Evolutionary conservation across 2,888 invertebrate species (phyloP), one percentile per base, ranked within the genome.

Genomic region (Globia sparganii): DNA sequence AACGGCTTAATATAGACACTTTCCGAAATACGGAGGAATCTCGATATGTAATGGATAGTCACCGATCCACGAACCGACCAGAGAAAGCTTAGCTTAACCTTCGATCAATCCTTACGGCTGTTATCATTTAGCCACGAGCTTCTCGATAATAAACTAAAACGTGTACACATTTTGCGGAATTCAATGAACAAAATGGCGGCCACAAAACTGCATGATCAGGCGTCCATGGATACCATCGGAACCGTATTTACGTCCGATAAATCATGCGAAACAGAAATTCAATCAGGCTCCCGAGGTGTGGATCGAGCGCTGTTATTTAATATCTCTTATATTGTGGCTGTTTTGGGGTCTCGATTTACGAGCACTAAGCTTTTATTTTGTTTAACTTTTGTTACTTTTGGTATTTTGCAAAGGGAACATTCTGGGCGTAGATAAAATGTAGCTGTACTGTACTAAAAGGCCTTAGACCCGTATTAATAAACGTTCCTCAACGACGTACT

Each of bases 231-330:
- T 73, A 81, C 80, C 81, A 78, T 81, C 87, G 81, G 87, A 90
- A 91, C 91, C 69, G 89, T 93, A 93, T 94, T 93, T 93, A 93
- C 92, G 91, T 87, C 89, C 88, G 87, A 89, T 92, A 94, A 93
- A 95, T 94, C 94, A 94, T 92, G 90, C 90, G 91, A 90, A 91
- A 92, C 89, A 88, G 92, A 93, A 94, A 94, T 94, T 94, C 93
- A 94, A 95, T 95, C 93, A 92, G 90, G 88, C 89, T 87, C 91
- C 90, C 88, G 88, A 89, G 88, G 90, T 88, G 89, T 79, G 78
- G 85, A 86, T 77, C 84, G 84, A 74, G 82, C 77, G 84, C 72
- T 83, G 86, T 89, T 85, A 86, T 84, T 80, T 83, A 88, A 88
- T 87, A 87, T 87, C 72, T 75, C 46, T 59, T 78, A 73, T 80